Evolutionary conservation across 1,140 invertebrate species (phyloP).

Genomic region (Lepidurus couesii): DNA sequence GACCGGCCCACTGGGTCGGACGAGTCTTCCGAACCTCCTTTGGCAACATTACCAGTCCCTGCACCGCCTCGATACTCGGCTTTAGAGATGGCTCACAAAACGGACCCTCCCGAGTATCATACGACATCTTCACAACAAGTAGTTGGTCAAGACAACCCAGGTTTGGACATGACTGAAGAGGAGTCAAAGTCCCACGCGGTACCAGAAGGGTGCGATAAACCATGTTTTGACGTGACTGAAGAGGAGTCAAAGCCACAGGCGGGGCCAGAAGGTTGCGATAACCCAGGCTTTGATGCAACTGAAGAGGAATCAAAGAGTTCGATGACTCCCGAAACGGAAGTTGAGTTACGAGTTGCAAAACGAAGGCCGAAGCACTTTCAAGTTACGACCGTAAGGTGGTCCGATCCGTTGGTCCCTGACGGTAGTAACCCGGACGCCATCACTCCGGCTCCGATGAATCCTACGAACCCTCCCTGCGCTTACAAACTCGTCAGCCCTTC

Average conservation of each 20-base stretch:
- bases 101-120: background rate
- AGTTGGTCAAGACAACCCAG: background rate
- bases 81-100: background rate
- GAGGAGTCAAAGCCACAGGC: background rate
- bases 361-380: background rate
- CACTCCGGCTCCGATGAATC: slow-evolving; percentile 36
- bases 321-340: background rate
- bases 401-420: background rate
- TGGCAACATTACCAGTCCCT: slow-evolving; percentile 32
- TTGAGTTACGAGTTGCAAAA: background rate
- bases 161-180: slow-evolving; percentile 9
- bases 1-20: background rate
- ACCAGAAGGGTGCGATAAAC: background rate
- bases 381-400: slow-evolving; percentile 2
- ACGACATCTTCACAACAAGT: background rate
- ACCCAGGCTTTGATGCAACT: background rate
- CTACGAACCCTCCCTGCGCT: background rate
- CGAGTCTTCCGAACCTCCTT: slow-evolving; percentile 27
- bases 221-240: background rate
- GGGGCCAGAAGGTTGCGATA: background rate
- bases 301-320: background rate
- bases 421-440: background rate
- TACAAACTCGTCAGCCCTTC: slow-evolving; percentile 64
- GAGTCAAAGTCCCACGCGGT: background rate
- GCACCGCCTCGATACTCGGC: slow-evolving; percentile 41